Base-by-base conservation (phyloP, 2,888 invertebrate genomes). In the Drosophila meridionalis region DNA sequence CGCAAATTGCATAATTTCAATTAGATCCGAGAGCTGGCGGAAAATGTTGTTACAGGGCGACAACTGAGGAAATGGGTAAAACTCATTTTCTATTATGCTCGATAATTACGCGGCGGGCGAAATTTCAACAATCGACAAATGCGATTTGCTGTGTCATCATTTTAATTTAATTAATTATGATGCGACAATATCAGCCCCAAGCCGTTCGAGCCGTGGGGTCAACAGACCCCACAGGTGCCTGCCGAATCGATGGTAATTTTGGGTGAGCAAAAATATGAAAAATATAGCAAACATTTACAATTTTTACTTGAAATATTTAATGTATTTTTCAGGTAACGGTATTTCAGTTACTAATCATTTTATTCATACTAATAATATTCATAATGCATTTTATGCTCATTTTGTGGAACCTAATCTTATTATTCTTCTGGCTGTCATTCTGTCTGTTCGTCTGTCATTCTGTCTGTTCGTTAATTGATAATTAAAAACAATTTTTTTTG, bases 1-100 rank as follows among this genome's bases (percentile, higher is more conserved):
- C 80, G 56, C 70, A 73, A 80, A 68, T 76, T 76, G 77, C 70
- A 80, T 70, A 68, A 73, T 79, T 80, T 68, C 72, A 75, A 68
- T 78, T 76, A 57, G 76, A 76, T 48, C 57, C n/a, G 42, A 11
- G 56, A 58, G 26, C 53, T 1, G 48, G 38, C 32, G 43, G 52
- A 32, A 59, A 71, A 43, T 53, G 43, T 43, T 20, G 48, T 57
- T 45, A 34, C 48, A 30, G 48, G 5, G 11, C 30, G 42, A 9
- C 55, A 69, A 55, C 43, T 28, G 20, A 26, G 40, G 14, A 69
- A 52, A 42, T 32, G 45, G 34, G 26, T 4, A 4, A 63, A 73
- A 59, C 71, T 52, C 66, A 72, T 63, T 83, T 66, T 60, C 42
- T 48, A 79, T 82, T 62, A 64, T 77, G 47, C 42, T 43, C 60